These are phyloP conservation scores for Holacanthus passer DNA, from an alignment of 2,113 vertebrate species.

Conservation along the genomic window DNA sequence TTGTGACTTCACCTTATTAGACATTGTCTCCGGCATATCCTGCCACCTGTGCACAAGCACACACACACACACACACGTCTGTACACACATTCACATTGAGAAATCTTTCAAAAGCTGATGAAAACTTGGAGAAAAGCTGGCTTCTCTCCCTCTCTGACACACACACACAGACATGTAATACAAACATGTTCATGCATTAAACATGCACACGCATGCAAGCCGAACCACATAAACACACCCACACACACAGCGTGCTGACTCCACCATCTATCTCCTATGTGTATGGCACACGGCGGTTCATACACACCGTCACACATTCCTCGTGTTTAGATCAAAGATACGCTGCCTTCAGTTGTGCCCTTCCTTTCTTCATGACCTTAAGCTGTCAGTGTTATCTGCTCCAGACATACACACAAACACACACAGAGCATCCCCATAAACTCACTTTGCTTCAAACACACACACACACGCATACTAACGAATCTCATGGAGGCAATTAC, in stretches of 20 bases:
- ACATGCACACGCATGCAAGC: conserved; percentile 44
- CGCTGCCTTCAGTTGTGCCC: conserved; percentile 75
- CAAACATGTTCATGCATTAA: conserved; percentile 61
- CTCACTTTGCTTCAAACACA: conserved; percentile 49
- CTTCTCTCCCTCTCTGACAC: background rate
- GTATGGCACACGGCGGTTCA: conserved; percentile 25
- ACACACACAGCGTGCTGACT: conserved; percentile 51
- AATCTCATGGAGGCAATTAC: conserved; percentile 72
- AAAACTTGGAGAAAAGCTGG: conserved; percentile 9
- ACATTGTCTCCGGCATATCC: background rate
- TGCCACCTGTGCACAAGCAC: conserved; percentile 5
- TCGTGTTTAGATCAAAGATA: conserved; percentile 74
- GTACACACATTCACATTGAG: conserved; percentile 26
- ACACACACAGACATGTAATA: conserved; percentile 19
- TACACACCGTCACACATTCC: conserved; percentile 45
- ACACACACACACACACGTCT: background rate
- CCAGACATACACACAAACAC: conserved; percentile 62
- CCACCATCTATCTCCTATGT: conserved; percentile 42
- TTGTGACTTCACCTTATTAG: conserved; percentile 40
- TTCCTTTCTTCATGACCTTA: conserved; percentile 80
- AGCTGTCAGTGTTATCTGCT: conserved; percentile 77
- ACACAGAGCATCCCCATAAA: conserved; percentile 42
- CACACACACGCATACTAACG: conserved; percentile 61
- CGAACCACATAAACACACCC: conserved; percentile 36
- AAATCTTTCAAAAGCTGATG: conserved; percentile 35